Percentiles rank a stretch among this genome's conserved stretches.
phyloP scores from a whole-genome alignment of 1,140 invertebrate genomes.

The Papilio polyxenes region DNA sequence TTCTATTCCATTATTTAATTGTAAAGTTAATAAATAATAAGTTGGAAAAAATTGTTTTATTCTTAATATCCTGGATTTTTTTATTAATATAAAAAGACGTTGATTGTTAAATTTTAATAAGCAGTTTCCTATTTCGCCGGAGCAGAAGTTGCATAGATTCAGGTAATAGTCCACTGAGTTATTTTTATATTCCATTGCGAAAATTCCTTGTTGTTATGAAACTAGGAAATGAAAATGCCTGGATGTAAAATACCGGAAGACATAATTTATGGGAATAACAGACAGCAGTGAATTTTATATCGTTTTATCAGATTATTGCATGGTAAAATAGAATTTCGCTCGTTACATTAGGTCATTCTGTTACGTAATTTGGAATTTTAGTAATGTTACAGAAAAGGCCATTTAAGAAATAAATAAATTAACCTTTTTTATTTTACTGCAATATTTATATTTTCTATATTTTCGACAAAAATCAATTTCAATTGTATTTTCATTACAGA shows the following conservation, averaged over 20 bases:
- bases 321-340: not conserved
- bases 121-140: not conserved
- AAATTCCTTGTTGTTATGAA: not conserved
- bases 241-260: not conserved
- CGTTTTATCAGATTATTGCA: not conserved
- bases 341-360: not conserved
- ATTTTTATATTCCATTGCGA: not conserved
- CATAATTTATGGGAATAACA: not conserved
- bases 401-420: too few relatives aligned
- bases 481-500: too few relatives aligned
- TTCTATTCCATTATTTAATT: too few relatives aligned
- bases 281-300: not conserved
- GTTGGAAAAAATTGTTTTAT: not conserved
- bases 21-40: too few relatives aligned
- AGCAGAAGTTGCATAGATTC: not conserved
- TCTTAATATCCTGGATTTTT: not conserved
- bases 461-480: too few relatives aligned
- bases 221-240: conserved; percentile 22
- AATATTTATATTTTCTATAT: too few relatives aligned
- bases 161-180: not conserved
- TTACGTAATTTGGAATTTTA: not conserved
- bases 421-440: too few relatives aligned
- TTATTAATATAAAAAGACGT: not conserved
- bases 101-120: not conserved
- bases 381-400: too few relatives aligned